These are phyloP conservation scores for Botia almorhae DNA, from an alignment of 2,797 vertebrate species.

Conservation along the genomic window DNA sequence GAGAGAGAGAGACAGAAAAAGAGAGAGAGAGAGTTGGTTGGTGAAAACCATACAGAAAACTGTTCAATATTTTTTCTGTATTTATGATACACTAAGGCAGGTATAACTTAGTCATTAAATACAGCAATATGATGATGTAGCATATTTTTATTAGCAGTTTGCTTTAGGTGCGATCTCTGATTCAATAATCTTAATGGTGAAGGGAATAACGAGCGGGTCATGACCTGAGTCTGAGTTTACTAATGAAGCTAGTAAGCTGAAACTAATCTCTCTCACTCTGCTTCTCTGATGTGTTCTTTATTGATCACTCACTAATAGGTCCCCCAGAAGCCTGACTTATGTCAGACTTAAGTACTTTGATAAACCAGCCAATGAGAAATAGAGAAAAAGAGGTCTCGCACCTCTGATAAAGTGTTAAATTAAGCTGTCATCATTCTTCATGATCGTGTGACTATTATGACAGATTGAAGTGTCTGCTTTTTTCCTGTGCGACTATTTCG, in stretches of 20 bases:
- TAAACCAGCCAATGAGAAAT: constrained; percentile 13
- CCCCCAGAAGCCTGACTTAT: constrained; percentile 45
- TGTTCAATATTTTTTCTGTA: background rate
- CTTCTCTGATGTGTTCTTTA: constrained; percentile 70
- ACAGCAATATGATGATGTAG: background rate
- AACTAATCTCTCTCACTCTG: constrained; percentile 50
- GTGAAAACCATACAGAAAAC: background rate
- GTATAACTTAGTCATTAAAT: background rate
- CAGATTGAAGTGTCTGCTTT: constrained; percentile 67
- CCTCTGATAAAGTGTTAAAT: constrained; percentile 14
- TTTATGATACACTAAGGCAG: background rate
- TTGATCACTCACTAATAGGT: constrained; percentile 70
- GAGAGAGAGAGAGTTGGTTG: background rate
- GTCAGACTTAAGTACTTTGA: constrained; percentile 57
- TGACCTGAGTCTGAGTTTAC: constrained; percentile 55
- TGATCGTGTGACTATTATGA: constrained; percentile 28
- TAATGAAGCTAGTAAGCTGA: constrained; percentile 66
- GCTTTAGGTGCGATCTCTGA: background rate
- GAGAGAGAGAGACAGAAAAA: too few species aligned
- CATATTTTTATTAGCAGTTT: background rate
- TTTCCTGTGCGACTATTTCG: constrained; percentile 62
- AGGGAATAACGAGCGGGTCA: constrained; percentile 61
- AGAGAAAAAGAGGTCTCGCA: background rate
- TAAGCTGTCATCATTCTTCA: background rate
- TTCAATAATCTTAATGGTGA: constrained; percentile 42